Conservation (phyloP, 2,113 vertebrate species). For the Hypanus sabinus region DNA sequence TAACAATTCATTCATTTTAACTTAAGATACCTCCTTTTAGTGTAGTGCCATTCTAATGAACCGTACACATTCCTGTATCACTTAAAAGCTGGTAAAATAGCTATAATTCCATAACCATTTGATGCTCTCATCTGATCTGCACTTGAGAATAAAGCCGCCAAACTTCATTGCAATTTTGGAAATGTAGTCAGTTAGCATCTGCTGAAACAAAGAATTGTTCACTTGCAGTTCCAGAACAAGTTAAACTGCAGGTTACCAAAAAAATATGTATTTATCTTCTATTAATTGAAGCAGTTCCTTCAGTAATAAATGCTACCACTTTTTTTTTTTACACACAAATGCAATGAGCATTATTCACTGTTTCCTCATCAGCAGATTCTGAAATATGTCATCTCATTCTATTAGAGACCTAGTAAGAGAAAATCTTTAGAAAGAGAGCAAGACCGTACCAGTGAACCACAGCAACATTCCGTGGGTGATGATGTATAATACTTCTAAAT, state of each 20-base stretch:
- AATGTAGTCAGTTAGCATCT: background rate
- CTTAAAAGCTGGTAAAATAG: background rate
- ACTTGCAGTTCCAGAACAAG: background rate
- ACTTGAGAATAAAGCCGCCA: background rate
- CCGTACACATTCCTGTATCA: background rate
- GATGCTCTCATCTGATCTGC: background rate
- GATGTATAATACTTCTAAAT: no score
- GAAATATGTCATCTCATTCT: background rate
- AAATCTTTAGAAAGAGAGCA: background rate
- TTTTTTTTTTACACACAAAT: background rate
- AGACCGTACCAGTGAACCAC: no score
- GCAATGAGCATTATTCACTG: background rate
- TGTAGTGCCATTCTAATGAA: background rate
- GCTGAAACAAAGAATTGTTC: background rate
- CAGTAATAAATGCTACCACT: background rate
- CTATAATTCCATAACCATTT: background rate
- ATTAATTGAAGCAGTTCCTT: background rate
- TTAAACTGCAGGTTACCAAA: background rate
- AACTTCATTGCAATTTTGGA: background rate
- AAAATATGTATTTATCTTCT: no score
- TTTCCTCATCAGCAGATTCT: background rate
- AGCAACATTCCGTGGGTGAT: no score
- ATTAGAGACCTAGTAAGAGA: background rate
- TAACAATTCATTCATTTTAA: background rate
- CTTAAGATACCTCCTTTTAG: background rate